Evolutionary conservation across 2,797 vertebrate species (phyloP).

Genomic region (Arnoldichthys spilopterus): DNA sequence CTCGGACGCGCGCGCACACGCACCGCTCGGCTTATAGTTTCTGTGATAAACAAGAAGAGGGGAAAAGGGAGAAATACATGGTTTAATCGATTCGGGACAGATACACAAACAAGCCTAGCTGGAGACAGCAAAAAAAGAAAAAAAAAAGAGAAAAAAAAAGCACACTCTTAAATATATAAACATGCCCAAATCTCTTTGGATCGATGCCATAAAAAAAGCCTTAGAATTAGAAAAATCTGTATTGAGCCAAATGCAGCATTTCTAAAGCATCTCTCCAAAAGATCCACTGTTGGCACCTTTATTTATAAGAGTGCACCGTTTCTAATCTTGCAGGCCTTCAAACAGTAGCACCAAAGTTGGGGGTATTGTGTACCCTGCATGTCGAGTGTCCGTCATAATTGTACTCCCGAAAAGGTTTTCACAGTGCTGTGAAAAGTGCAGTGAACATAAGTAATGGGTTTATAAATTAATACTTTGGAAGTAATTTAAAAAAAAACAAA

Average conservation of each 20-base stretch:
- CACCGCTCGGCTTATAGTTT: background rate
- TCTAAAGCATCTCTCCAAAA: background rate
- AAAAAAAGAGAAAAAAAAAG: background rate
- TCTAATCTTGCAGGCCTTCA: background rate
- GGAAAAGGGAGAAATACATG: background rate
- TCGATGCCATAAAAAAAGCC: background rate
- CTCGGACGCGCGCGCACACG: slow-evolving; percentile 1
- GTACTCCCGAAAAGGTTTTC: slow-evolving; percentile 28
- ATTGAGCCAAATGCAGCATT: background rate
- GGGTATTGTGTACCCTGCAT: slow-evolving; percentile 11
- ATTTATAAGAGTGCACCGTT: background rate
- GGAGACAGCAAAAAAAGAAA: background rate
- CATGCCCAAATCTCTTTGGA: no score
- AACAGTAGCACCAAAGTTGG: slow-evolving; percentile 4
- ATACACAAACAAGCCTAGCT: background rate
- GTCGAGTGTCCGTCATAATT: background rate
- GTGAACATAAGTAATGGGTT: slow-evolving; percentile 18
- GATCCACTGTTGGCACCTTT: background rate
- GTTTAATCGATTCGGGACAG: background rate
- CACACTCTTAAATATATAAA: background rate
- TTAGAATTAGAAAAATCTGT: no score
- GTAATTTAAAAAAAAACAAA: background rate
- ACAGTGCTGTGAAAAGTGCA: slow-evolving; percentile 55
- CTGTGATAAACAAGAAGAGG: background rate
- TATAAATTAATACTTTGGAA: slow-evolving; percentile 45